These are phyloP conservation scores for Pachypanchax playfairii DNA, from an alignment of 2,113 vertebrate genomes.

Conservation along the genomic window DNA sequence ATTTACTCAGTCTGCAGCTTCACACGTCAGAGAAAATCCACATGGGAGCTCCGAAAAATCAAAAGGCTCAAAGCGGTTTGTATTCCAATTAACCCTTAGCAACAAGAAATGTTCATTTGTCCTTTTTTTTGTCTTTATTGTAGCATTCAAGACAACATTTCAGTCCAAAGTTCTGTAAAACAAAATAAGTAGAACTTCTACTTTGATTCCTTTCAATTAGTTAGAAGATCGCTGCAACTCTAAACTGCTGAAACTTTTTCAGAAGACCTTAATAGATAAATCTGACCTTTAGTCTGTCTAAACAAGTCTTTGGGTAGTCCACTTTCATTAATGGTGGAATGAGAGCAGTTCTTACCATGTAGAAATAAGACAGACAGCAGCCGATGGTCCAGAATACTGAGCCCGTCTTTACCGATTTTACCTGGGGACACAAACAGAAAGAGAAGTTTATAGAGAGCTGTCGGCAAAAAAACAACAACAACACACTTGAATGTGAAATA, in stretches of 20 bases:
- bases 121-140: no score
- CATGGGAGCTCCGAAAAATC: no score
- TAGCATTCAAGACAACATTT: no score
- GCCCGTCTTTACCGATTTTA: constrained; percentile 97
- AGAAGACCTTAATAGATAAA: neutral
- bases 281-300: neutral
- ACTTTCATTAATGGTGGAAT: neutral
- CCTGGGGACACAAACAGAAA: constrained; percentile 75
- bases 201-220: neutral
- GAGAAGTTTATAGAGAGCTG: neutral
- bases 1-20: neutral
- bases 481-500: neutral
- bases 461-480: neutral
- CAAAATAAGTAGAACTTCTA: neutral
- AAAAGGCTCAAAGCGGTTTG: no score
- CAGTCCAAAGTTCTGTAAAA: no score
- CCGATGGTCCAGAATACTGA: constrained; percentile 97
- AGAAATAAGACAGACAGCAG: constrained; percentile 96
- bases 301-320: neutral
- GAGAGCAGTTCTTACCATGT: constrained; percentile 87
- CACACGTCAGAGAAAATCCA: no score
- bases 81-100: no score
- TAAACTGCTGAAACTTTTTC: neutral
- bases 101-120: no score
- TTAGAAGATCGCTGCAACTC: neutral